These are phyloP conservation scores for Menidia menidia DNA, from an alignment of 2,797 vertebrate species.

Conservation along the genomic window DNA sequence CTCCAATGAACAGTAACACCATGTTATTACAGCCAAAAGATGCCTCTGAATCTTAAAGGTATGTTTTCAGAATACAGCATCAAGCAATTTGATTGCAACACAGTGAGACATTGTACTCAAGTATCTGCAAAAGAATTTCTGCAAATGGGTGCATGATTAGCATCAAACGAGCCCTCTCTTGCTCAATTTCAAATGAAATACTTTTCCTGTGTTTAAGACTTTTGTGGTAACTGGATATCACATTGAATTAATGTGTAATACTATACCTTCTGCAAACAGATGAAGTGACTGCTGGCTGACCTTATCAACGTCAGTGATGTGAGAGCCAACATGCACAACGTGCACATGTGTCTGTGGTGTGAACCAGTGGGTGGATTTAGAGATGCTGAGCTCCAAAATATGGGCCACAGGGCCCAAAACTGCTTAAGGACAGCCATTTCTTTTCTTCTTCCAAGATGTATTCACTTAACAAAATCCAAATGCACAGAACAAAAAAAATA, in stretches of 20 bases:
- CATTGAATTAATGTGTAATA: conserved; percentile 58
- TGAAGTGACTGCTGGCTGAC: conserved; percentile 76
- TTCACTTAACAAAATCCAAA: conserved; percentile 49
- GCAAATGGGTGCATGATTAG: conserved; percentile 53
- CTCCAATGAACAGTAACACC: conserved; percentile 5
- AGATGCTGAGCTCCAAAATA: conserved; percentile 28
- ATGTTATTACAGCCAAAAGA: conserved; percentile 20
- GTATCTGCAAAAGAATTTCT: conserved; percentile 48
- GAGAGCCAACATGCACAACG: conserved; percentile 39
- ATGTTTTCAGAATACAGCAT: conserved; percentile 50
- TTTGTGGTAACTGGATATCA: conserved; percentile 63
- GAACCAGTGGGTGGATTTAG: conserved; percentile 52
- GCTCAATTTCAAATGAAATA: conserved; percentile 70
- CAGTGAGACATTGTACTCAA: conserved; percentile 21
- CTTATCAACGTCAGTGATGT: conserved; percentile 50
- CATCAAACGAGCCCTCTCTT: conserved; percentile 62
- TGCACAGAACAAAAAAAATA: conserved; percentile 34
- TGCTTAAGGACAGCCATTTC: conserved; percentile 57
- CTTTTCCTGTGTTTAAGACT: conserved; percentile 71
- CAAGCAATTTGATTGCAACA: conserved; percentile 23
- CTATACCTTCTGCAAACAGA: conserved; percentile 64
- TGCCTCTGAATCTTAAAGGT: conserved; percentile 47
- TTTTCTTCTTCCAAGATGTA: conserved; percentile 51
- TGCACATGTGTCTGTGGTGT: conserved; percentile 47
- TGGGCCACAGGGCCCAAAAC: conserved; percentile 48